Conservation (phyloP, 2,113 vertebrate species). For the Rhinolophus ferrumequinum region DNA sequence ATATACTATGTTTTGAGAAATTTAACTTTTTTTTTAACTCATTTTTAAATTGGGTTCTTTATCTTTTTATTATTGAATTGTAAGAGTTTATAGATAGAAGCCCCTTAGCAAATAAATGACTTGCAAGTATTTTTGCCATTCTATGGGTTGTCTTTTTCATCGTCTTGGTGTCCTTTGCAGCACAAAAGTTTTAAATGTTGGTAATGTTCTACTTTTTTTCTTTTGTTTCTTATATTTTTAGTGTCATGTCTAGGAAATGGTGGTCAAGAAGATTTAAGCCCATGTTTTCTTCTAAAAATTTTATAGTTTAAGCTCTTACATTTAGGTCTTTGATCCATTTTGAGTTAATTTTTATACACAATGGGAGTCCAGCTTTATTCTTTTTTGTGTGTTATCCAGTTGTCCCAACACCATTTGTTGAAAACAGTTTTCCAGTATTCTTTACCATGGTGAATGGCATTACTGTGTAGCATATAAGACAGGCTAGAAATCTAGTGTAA, state of each 20-base stretch:
- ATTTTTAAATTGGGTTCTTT: neutral
- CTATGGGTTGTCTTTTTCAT: neutral
- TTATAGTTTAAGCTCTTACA: neutral
- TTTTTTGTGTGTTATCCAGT: neutral
- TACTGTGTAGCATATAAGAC: neutral
- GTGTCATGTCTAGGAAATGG: neutral
- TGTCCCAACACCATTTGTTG: neutral
- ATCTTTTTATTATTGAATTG: neutral
- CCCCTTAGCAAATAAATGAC: neutral
- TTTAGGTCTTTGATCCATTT: neutral
- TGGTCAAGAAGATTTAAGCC: constrained; percentile 3
- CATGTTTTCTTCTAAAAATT: neutral
- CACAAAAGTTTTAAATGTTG: neutral
- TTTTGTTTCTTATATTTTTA: neutral
- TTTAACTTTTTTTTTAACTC: neutral
- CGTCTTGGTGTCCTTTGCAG: neutral
- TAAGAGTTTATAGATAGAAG: neutral
- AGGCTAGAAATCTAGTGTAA: neutral
- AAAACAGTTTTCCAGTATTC: neutral
- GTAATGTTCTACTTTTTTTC: neutral
- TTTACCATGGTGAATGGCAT: neutral
- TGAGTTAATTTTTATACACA: neutral
- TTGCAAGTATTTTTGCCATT: neutral
- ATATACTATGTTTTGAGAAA: neutral
- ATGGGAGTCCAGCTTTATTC: neutral